Base-by-base conservation (phyloP, 1,140 invertebrate species). In the Nebria ingens region DNA sequence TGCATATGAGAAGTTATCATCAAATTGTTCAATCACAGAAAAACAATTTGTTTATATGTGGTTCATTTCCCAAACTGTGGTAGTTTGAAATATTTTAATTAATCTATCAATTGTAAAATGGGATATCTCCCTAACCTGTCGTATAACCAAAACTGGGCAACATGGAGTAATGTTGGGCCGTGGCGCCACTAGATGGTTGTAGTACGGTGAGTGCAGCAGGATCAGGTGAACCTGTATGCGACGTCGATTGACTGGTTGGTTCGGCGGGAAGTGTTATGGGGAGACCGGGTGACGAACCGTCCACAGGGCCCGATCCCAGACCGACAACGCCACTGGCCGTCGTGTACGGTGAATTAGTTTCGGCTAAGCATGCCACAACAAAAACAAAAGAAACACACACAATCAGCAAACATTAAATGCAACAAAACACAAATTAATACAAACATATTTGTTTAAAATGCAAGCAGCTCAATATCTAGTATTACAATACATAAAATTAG, bases 61-160 rank as follows among this genome's bases (percentile, higher is more conserved):
- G n/a, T n/a, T n/a, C n/a, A n/a, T n/a, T n/a, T n/a, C n/a, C n/a
- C n/a, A n/a, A n/a, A n/a, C n/a, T n/a, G n/a, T n/a, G n/a, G n/a
- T n/a, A n/a, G n/a, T n/a, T n/a, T n/a, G n/a, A n/a, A n/a, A n/a
- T n/a, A n/a, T n/a, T n/a, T n/a, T n/a, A n/a, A n/a, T n/a, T n/a
- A n/a, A n/a, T n/a, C n/a, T n/a, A n/a, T n/a, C n/a, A n/a, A n/a
- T n/a, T n/a, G n/a, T n/a, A n/a, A n/a, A n/a, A n/a, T n/a, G n/a
- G n/a, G n/a, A n/a, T 51, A 38, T 29, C 9, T 45, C 40, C 40
- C 40, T 45, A 45, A 83, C 83, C 83, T 79, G 83, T 76, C 29
- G 82, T 74, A 67, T 85, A 86, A 67, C 81, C 80, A 68, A 86
- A 85, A 76, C 82, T 83, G 50, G 83, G 83, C 58, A 86, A 74